Conservation (phyloP, 2,797 vertebrate species). For the Botia almorhae region DNA sequence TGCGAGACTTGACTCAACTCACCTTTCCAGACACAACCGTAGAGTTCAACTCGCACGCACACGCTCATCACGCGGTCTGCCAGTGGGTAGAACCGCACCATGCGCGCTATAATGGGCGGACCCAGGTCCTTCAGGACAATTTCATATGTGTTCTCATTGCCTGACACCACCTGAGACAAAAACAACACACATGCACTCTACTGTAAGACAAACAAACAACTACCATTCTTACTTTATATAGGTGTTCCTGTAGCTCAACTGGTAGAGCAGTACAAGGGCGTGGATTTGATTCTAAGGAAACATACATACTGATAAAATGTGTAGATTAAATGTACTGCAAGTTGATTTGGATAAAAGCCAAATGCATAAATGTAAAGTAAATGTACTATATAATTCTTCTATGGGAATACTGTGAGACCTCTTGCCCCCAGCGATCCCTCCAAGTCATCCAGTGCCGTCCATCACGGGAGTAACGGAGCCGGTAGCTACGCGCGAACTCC, state of each 20-base stretch:
- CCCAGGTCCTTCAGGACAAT: conserved; percentile 93
- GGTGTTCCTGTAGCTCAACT: too few relatives aligned
- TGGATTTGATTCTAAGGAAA: too few relatives aligned
- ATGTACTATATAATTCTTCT: too few relatives aligned
- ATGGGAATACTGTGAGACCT: conserved; percentile 74
- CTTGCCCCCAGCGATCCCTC: conserved; percentile 88
- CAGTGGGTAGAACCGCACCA: conserved; percentile 89
- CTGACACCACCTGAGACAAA: conserved; percentile 84
- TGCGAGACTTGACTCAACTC: conserved; percentile 58
- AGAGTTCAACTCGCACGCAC: conserved; percentile 94
- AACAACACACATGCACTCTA: not conserved
- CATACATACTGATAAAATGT: too few relatives aligned
- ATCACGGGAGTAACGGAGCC: conserved; percentile 88
- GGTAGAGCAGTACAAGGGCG: too few relatives aligned
- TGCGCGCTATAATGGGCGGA: conserved; percentile 87
- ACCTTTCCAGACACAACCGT: conserved; percentile 93
- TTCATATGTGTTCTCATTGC: conserved; percentile 91
- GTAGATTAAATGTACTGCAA: too few relatives aligned
- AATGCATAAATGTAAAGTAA: too few relatives aligned
- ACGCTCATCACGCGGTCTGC: conserved; percentile 95
- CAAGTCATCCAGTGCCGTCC: conserved; percentile 88
- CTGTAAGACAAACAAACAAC: conserved; percentile 2
- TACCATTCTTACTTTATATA: not conserved
- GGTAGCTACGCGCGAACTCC: conserved; percentile 90
- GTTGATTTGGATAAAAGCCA: too few relatives aligned